These are phyloP conservation scores for Perodicticus potto DNA, from an alignment of 2,797 vertebrate species.

Conservation along the genomic window DNA sequence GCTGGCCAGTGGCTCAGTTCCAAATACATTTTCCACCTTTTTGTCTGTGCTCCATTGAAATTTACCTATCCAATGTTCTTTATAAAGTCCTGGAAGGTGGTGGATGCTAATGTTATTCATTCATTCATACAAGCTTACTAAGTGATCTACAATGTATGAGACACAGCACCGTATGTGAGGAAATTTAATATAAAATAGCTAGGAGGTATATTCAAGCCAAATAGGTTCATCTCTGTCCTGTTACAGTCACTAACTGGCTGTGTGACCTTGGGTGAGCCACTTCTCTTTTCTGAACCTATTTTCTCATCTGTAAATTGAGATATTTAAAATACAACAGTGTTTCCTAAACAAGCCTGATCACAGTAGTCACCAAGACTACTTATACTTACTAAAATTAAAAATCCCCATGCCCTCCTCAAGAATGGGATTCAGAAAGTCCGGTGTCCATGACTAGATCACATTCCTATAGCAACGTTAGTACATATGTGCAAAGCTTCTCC, in stretches of 20 bases:
- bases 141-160: neutral
- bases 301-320: conserved; percentile 42
- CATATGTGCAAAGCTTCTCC: neutral
- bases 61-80: neutral
- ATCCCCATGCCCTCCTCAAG: neutral
- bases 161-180: neutral
- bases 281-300: conserved; percentile 62
- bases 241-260: neutral
- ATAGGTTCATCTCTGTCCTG: conserved; percentile 6
- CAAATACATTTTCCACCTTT: conserved; percentile 13
- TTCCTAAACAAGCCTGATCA: conserved; percentile 26
- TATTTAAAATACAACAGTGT: conserved; percentile 53
- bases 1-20: neutral
- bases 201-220: neutral
- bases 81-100: neutral
- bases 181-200: conserved; percentile 12
- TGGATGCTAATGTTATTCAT: conserved; percentile 32
- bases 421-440: conserved; percentile 7
- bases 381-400: conserved; percentile 37
- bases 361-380: conserved; percentile 9
- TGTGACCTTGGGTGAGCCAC: neutral
- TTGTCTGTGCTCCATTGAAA: conserved; percentile 38
- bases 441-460: neutral
- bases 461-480: neutral
- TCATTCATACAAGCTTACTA: neutral